These are phyloP conservation scores for Hippoglossus hippoglossus DNA, from an alignment of 2,797 vertebrate species.

Conservation along the genomic window DNA sequence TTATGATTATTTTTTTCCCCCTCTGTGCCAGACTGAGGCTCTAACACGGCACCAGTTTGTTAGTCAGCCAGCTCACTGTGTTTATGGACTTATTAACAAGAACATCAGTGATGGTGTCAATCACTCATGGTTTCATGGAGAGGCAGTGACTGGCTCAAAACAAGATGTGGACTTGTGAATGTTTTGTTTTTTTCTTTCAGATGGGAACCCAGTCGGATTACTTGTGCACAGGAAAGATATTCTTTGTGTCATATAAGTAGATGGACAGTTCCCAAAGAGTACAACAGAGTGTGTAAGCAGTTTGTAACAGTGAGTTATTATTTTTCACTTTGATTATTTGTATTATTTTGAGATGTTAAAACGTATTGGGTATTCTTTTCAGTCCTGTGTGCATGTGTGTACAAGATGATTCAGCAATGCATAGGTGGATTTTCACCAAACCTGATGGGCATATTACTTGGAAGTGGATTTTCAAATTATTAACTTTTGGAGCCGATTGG, in stretches of 20 bases:
- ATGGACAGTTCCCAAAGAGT: no score
- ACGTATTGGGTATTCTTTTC: not conserved
- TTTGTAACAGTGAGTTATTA: no score
- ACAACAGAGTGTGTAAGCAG: no score
- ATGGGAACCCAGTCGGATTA: not conserved
- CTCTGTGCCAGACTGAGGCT: slow-evolving; percentile 54
- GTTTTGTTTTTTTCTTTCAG: not conserved
- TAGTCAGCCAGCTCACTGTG: slow-evolving; percentile 51
- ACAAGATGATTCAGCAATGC: no score
- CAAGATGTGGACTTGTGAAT: no score
- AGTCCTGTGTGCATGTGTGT: no score
- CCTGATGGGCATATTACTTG: no score
- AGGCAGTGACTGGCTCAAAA: slow-evolving; percentile 10
- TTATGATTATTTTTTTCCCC: slow-evolving; percentile 36
- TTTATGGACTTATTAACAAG: slow-evolving; percentile 73
- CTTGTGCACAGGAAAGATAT: no score
- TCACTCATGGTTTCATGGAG: slow-evolving; percentile 48
- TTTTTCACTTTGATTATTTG: not conserved
- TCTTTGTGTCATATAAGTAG: no score
- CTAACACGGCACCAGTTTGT: slow-evolving; percentile 56
- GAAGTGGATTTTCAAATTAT: no score
- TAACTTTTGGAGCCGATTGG: no score
- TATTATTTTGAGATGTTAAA: not conserved
- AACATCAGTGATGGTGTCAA: slow-evolving; percentile 58
- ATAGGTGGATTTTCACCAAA: no score